Conservation (phyloP, 1,140 invertebrate species). For the Achatina immaculata region DNA sequence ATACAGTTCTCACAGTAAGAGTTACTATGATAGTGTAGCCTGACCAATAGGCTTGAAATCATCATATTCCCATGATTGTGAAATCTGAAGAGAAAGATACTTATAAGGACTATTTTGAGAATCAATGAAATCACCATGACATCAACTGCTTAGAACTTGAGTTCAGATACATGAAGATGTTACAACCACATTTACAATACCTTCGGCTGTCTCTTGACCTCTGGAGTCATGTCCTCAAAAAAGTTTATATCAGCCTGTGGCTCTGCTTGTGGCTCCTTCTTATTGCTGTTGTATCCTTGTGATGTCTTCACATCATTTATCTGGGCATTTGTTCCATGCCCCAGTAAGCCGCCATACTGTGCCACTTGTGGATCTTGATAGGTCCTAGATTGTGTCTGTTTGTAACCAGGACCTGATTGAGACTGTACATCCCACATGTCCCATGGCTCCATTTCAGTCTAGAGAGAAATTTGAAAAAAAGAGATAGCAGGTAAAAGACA, state of each 20-base stretch:
- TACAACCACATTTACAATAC: too few species aligned
- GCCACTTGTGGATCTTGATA: background rate
- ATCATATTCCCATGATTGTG: too few species aligned
- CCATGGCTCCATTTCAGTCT: constrained; percentile 32
- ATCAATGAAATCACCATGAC: too few species aligned
- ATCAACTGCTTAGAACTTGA: too few species aligned
- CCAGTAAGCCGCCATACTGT: background rate
- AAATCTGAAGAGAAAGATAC: too few species aligned
- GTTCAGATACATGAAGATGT: too few species aligned
- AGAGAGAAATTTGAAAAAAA: background rate
- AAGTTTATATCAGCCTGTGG: constrained; percentile 14
- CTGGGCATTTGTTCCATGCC: background rate
- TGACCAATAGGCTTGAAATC: too few species aligned
- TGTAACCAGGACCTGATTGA: background rate
- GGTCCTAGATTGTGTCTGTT: background rate
- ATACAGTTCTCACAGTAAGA: too few species aligned
- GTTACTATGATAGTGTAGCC: too few species aligned
- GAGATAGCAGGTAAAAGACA: too few species aligned
- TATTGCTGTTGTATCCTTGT: background rate
- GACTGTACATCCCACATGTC: constrained; percentile 11
- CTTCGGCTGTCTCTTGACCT: constrained; percentile 23
- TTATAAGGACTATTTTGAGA: too few species aligned
- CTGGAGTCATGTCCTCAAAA: constrained; percentile 32
- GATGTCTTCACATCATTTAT: background rate
- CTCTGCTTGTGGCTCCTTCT: background rate